Conservation (phyloP, 2,113 vertebrate species). For the Rhegmatorhina hoffmannsi region DNA sequence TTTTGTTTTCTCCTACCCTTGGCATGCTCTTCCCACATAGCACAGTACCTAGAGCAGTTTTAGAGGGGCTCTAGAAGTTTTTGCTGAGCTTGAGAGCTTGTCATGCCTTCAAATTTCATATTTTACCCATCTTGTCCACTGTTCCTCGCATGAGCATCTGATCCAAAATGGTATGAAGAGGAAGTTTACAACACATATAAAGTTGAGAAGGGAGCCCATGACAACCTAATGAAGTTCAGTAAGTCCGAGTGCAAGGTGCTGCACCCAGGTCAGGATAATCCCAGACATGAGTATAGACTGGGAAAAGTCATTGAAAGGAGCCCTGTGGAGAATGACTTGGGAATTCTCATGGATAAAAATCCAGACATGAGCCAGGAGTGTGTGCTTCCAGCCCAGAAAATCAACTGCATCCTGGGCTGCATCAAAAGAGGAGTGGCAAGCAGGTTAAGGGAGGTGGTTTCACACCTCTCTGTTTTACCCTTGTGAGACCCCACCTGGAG, state of each 20-base stretch:
- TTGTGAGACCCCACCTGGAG: background rate
- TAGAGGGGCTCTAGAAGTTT: background rate
- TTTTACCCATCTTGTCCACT: background rate
- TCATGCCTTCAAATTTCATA: background rate
- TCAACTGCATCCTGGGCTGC: accelerated
- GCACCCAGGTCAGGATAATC: background rate
- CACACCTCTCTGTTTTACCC: background rate
- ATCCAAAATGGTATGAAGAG: background rate
- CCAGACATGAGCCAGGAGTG: background rate
- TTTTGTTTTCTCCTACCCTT: background rate
- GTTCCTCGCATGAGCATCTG: background rate
- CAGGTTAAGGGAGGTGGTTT: background rate
- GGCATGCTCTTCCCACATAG: background rate
- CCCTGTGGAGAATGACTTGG: background rate
- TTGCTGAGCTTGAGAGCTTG: background rate
- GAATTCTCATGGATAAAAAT: background rate
- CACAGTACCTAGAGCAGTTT: background rate
- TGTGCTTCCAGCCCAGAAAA: background rate
- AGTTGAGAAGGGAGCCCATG: background rate
- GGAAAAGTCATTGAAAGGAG: background rate
- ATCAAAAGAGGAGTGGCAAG: background rate
- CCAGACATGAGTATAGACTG: background rate
- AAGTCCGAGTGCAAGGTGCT: background rate
- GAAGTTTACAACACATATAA: background rate
- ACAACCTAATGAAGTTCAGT: background rate